A percentile compares a stretch with the other conserved stretches of the same genome.
Evolutionary conservation across 2,113 vertebrate species (phyloP).

Genomic region (Shinisaurus crocodilurus): DNA sequence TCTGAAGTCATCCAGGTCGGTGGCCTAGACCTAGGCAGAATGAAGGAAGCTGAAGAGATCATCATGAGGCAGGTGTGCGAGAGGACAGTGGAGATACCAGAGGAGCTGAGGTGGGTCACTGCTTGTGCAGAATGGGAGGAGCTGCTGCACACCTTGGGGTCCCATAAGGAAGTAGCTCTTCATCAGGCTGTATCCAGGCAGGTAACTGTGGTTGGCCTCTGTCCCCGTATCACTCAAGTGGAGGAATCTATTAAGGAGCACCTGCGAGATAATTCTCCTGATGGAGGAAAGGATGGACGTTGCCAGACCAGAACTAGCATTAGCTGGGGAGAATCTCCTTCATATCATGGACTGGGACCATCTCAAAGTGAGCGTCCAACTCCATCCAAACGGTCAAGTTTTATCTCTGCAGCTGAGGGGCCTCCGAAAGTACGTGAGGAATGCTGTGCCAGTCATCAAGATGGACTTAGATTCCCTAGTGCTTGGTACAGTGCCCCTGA

Average conservation of each 20-base stretch:
- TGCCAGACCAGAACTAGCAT: background rate
- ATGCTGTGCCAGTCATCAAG: background rate
- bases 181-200: background rate
- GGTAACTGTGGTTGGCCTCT: conserved; percentile 9
- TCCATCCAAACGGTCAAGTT: background rate
- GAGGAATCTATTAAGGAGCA: background rate
- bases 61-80: background rate
- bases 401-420: conserved; percentile 10
- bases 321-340: conserved; percentile 2
- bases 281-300: background rate
- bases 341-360: conserved; percentile 15
- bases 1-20: background rate
- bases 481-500: background rate
- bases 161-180: background rate
- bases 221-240: background rate
- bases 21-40: background rate
- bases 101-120: background rate
- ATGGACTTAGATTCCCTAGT: background rate
- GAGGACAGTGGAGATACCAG: background rate
- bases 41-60: background rate
- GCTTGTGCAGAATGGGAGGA: conserved; percentile 1
- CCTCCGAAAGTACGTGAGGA: background rate
- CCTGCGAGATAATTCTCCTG: background rate
- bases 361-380: background rate
- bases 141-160: background rate